Base-by-base conservation (phyloP, 2,113 vertebrate genomes). In the Vidua chalybeata region DNA sequence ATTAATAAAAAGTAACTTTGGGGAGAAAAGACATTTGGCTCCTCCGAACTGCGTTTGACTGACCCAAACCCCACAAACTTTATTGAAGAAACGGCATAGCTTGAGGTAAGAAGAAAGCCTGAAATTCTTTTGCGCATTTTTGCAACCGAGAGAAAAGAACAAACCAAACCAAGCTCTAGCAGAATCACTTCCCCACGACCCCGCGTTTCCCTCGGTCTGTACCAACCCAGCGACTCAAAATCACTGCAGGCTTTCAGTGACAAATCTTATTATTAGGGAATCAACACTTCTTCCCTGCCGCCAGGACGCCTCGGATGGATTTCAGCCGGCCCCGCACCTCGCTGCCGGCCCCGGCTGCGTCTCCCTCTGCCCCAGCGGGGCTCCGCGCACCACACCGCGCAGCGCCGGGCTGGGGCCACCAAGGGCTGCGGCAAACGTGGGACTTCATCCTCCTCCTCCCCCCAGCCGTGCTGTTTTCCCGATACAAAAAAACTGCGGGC, bases 231-330 rank as follows among this genome's bases (percentile, higher is more conserved):
- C 30, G 14, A 39, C 9, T 17, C 39, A 43, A 75, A 82, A 67
- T 33, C 46, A 16, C 41, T 0, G 45, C n/a, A 13, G 19, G 31
- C 30, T 51, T 63, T 63, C 9, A 35, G n/a, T 13, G 43, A 14
- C 52, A 7, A 10, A 37, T 2, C 19, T 7, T n/a, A 68, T 30
- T 35, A 19, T n/a, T 11, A 4, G 15, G 39, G 67, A 63, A 48
- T 49, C 7, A 24, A 5, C 13, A 9, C 11, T 54, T 67, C 16
- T 33, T 7, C 37, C 27, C 24, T 13, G 15, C 7, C 13, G 8
- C 19, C 41, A 12, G 49, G 15, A 21, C 10, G 4, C 4, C 28
- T 7, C 6, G 9, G 21, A 0, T 2, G 6, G 30, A 15, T 75
- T 48, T 35, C 45, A 43, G 77, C n/a, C 45, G 45, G 52, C 31